phyloP scores from a whole-genome alignment of 53 echinoderm and acorn worm genomes.

The Paelopatides confundens region DNA sequence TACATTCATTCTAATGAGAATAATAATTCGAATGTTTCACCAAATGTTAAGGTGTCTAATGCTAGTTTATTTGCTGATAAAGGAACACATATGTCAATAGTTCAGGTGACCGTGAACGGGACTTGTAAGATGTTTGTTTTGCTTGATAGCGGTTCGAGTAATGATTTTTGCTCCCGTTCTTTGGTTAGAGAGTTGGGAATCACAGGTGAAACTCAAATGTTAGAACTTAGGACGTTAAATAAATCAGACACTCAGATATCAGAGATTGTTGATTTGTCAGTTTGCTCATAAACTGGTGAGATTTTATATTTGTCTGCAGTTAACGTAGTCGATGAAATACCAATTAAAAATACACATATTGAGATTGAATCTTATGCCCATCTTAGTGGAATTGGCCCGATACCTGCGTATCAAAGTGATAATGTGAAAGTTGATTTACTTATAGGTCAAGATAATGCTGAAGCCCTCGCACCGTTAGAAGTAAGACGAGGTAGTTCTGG shows the following conservation, averaged over 20 bases:
- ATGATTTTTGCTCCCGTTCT: slow-evolving; percentile 53
- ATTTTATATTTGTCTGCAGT: slow-evolving; percentile 36
- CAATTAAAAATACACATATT: slow-evolving; percentile 38
- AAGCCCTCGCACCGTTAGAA: slow-evolving; percentile 62
- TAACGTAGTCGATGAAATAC: slow-evolving; percentile 56
- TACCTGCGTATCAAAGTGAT: slow-evolving; percentile 45
- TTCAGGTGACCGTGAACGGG: slow-evolving; percentile 31
- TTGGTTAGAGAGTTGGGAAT: slow-evolving; percentile 42
- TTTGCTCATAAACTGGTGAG: slow-evolving; percentile 15
- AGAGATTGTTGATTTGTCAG: slow-evolving; percentile 31
- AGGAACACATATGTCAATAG: slow-evolving; percentile 26
- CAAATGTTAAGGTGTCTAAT: slow-evolving; percentile 48
- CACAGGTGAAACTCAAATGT: not conserved
- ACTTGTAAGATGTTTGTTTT: slow-evolving; percentile 25
- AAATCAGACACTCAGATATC: slow-evolving; percentile 34
- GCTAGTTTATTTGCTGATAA: slow-evolving; percentile 22
- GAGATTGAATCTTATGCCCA: slow-evolving; percentile 10
- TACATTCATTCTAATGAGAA: slow-evolving; percentile 40
- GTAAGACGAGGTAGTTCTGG: slow-evolving; percentile 49
- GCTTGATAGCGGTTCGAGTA: slow-evolving; percentile 61
- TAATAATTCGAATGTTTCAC: not conserved
- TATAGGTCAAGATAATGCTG: slow-evolving; percentile 54
- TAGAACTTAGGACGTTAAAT: slow-evolving; percentile 53
- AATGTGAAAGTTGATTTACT: slow-evolving; percentile 48
- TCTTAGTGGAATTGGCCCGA: no score